These are phyloP conservation scores for Phasianus colchicus DNA, from an alignment of 2,113 vertebrate species.

Conservation along the genomic window DNA sequence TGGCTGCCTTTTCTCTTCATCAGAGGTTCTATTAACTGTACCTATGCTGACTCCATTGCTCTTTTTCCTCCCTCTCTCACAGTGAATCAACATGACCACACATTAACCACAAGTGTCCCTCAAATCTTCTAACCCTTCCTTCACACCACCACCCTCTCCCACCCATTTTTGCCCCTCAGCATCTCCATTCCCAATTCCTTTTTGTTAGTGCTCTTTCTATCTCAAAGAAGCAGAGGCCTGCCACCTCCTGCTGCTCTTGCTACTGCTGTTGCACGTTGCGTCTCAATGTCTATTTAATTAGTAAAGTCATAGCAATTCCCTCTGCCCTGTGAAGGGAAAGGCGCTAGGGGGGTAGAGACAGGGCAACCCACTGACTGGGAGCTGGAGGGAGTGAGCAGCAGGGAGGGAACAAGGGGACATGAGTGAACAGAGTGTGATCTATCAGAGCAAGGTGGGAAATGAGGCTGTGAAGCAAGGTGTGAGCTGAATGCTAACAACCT, in stretches of 20 bases:
- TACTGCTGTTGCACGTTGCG: background rate
- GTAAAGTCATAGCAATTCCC: background rate
- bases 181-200: background rate
- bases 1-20: background rate
- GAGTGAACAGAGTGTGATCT: background rate
- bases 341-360: background rate
- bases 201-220: background rate
- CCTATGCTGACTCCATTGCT: background rate
- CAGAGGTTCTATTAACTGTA: background rate
- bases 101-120: background rate
- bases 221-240: fast-evolving
- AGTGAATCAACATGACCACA: background rate
- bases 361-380: background rate
- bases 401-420: background rate
- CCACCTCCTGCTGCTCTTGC: background rate
- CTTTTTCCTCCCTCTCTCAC: background rate
- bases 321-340: background rate
- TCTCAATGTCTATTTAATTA: background rate
- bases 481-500: background rate
- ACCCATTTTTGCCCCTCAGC: background rate
- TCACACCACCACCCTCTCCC: fast-evolving
- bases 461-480: background rate
- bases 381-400: background rate
- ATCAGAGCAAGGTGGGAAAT: background rate
- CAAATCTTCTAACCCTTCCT: background rate